Conservation (phyloP, 2,888 invertebrate genomes). For the Drosophila anomelani region DNA sequence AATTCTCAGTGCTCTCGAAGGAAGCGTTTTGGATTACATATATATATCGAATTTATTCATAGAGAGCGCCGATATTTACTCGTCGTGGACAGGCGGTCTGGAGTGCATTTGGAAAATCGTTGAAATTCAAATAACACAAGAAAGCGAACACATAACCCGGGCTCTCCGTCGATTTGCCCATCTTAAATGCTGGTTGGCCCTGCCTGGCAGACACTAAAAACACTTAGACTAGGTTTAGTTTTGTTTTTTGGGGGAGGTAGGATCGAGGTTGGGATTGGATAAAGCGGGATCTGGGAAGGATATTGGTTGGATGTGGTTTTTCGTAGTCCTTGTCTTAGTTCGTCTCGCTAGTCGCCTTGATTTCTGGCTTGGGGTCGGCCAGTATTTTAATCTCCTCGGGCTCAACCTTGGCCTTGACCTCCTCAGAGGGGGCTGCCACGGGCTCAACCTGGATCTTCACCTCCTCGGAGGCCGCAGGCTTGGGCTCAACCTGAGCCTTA, state of each 20-base stretch:
- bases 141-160: constrained; percentile 42
- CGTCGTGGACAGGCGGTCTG: constrained; percentile 59
- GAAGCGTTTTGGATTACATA: constrained; percentile 36
- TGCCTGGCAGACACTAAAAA: constrained; percentile 45
- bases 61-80: constrained; percentile 29
- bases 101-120: constrained; percentile 60
- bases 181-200: constrained; percentile 45
- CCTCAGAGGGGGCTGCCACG: constrained; percentile 37
- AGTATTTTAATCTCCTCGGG: constrained; percentile 32
- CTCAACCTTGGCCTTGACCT: constrained; percentile 33
- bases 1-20: constrained; percentile 29
- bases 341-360: constrained; percentile 60
- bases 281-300: constrained; percentile 45
- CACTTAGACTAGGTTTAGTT: constrained; percentile 63
- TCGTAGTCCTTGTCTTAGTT: constrained; percentile 43
- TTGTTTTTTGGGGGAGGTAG: constrained; percentile 40
- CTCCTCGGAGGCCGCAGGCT: constrained; percentile 41
- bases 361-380: constrained; percentile 34
- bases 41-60: constrained; percentile 14
- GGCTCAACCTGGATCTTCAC: constrained; percentile 41
- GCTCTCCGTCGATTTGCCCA: constrained; percentile 42
- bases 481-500: constrained; percentile 35
- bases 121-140: constrained; percentile 28
- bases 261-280: constrained; percentile 53
- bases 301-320: constrained; percentile 28